Evolutionary conservation across 2,888 invertebrate genomes (phyloP), one percentile per base, ranked within the genome.

Genomic region (Orthonevra nobilis): DNA sequence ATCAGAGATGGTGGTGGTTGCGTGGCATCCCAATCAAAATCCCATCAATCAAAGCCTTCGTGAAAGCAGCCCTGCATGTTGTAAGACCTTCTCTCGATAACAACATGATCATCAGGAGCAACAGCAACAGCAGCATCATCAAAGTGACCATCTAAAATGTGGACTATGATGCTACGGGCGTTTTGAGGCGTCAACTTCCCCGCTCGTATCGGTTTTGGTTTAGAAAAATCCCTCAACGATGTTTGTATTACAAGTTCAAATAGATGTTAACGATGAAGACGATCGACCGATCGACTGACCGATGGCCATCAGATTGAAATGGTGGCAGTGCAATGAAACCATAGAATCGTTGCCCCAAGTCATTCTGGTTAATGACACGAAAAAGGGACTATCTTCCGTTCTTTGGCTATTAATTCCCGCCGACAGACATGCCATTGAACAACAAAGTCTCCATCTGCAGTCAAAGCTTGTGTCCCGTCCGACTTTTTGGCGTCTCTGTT

Each of bases 11-110:
- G 46, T 56, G 17, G 3, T 32, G 4, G 40, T 68, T 58, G 58
- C 36, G 44, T 70, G 46, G 30, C 19, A n/a, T 70, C 70, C 64
- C 70, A 64, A 66, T 77, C 77, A 77, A 77, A 77, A 77, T 46
- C 34, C 52, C 77, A 77, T 77, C 77, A 77, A 77, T 77, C 77
- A 70, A 66, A 70, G 1, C 10, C 36, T 30, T 40, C 38, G 17
- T 14, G 15, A 42, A 42, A 34, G 58, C 66, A 38, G 44, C 60
- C 56, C 48, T 48, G 68, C 61, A 48, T 63, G 12, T 32, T 28
- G 20, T 34, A 15, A 19, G 10, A 40, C 26, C 12, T 26, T 23
- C 40, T 15, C 23, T 19, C 58, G 30, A 50, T 30, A 34, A 19
- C 34, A 61, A 30, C 50, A 50, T 34, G 28, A 48, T 56, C 46